Base-by-base conservation (phyloP, 2,113 vertebrate genomes). In the Glaucomys volans region DNA sequence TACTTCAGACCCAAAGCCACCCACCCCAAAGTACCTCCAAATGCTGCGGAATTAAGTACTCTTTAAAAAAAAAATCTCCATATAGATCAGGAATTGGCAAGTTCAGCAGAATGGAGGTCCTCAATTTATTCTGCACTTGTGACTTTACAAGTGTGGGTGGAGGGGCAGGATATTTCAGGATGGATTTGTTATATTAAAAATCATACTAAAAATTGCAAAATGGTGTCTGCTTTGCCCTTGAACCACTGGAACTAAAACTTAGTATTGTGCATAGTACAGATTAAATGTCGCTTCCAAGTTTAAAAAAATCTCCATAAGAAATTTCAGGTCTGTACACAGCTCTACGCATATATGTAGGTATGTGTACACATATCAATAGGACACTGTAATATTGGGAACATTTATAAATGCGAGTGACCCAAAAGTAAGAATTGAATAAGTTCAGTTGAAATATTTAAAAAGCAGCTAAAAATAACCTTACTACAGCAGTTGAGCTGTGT, bases 401-500 rank as follows among this genome's bases (percentile, higher is more conserved):
- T 79, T 85, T 95, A 87, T 71, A 87, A 77, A 91, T 93, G 79
- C 62, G 91, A 92, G 62, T 85, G 84, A 92, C 79, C 59, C 59
- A 18, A 91, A 92, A 82, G n/a, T 84, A 92, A 90, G 30, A 52
- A 87, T 40, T 59, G 22, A 84, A 1, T 54, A 92, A 40, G 26
- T 84, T 44, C 82, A 72, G 35, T 20, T 85, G 74, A 97, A 95
- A 92, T 80, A 86, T 8, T 28, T 30, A 59, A 80, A 76, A 76
- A 88, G 18, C 67, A 92, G 50, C 83, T 92, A 88, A 66, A 92
- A 96, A 67, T 75, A 50, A 86, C 80, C 62, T 79, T 93, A 84
- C 57, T 66, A 3, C 8, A 77, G 74, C 28, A 89, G 57, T 24
- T 1, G 2, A 52, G 47, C 32, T 30, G 7, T 32, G 72, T 18